These are phyloP conservation scores for Aphelenchoides bicaudatus DNA, from an alignment of 2,888 invertebrate species.

Conservation along the genomic window DNA sequence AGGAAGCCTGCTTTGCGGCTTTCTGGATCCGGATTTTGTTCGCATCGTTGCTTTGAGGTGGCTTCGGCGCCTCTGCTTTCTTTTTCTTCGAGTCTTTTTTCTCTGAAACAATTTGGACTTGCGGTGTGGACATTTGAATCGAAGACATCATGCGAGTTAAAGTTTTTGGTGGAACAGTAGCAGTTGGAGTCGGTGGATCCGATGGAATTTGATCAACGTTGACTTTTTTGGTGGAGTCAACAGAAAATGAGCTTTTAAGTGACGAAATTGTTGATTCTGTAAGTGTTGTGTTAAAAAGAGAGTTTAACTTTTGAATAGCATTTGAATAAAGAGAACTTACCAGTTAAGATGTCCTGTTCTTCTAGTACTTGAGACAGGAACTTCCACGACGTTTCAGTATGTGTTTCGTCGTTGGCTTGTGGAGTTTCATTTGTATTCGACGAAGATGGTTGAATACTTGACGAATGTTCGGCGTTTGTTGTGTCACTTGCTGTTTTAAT, in stretches of 20 bases:
- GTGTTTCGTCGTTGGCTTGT: background rate
- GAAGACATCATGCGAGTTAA: too few species aligned
- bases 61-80: background rate
- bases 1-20: too few species aligned
- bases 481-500: too few species aligned
- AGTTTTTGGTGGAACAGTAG: too few species aligned
- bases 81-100: background rate
- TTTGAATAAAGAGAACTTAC: background rate
- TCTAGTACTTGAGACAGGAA: slow-evolving; percentile 27
- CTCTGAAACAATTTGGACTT: slow-evolving; percentile 13
- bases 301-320: too few species aligned
- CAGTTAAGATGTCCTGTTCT: slow-evolving; percentile 27
- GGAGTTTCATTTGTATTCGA: background rate
- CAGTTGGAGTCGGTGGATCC: too few species aligned
- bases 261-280: slow-evolving; percentile 16
- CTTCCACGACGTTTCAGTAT: background rate
- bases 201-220: slow-evolving; percentile 2
- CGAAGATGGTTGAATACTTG: too few species aligned
- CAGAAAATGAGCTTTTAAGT: background rate
- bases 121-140: slow-evolving; percentile 10
- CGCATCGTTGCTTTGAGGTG: too few species aligned
- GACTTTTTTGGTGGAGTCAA: background rate
- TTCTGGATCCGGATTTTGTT: too few species aligned
- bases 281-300: too few species aligned
- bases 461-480: too few species aligned